Conservation (phyloP, 1,140 invertebrate genomes). For the Vanessa tameamea region DNA sequence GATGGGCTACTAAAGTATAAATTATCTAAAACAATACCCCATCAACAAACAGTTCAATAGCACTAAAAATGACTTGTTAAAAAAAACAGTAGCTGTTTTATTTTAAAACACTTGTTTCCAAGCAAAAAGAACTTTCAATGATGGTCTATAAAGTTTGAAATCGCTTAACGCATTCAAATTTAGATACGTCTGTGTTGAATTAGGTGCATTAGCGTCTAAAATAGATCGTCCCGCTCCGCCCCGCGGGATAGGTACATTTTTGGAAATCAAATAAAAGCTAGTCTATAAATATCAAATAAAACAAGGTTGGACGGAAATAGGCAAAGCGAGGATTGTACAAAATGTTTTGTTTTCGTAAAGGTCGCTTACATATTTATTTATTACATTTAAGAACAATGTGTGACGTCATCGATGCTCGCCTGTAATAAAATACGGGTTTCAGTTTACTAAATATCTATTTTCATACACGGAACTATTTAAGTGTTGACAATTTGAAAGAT, state of each 20-base stretch:
- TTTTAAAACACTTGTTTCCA: slow-evolving; percentile 19
- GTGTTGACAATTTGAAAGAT: background rate
- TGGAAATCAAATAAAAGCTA: slow-evolving; percentile 75
- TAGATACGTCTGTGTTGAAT: slow-evolving; percentile 62
- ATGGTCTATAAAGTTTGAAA: slow-evolving; percentile 48
- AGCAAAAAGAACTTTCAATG: slow-evolving; percentile 42
- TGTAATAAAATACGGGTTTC: background rate
- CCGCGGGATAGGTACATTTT: slow-evolving; percentile 75
- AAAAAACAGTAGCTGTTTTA: slow-evolving; percentile 44
- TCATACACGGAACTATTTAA: background rate
- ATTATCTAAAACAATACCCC: slow-evolving; percentile 27
- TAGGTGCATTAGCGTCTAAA: slow-evolving; percentile 56
- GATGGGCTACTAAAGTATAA: slow-evolving; percentile 23
- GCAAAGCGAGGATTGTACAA: slow-evolving; percentile 24
- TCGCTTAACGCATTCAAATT: slow-evolving; percentile 45
- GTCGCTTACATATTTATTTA: slow-evolving; percentile 54
- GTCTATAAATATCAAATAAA: slow-evolving; percentile 63
- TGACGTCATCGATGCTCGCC: slow-evolving; percentile 8
- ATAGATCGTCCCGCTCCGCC: slow-evolving; percentile 64
- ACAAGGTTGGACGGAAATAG: slow-evolving; percentile 66
- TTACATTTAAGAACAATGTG: slow-evolving; percentile 30
- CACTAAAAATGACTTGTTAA: slow-evolving; percentile 30
- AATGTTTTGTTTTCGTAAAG: slow-evolving; percentile 39
- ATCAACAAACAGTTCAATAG: slow-evolving; percentile 37
- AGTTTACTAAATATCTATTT: slow-evolving; percentile 1